Evolutionary conservation across 1,140 invertebrate species (phyloP).

Genomic region (Portunus trituberculatus): DNA sequence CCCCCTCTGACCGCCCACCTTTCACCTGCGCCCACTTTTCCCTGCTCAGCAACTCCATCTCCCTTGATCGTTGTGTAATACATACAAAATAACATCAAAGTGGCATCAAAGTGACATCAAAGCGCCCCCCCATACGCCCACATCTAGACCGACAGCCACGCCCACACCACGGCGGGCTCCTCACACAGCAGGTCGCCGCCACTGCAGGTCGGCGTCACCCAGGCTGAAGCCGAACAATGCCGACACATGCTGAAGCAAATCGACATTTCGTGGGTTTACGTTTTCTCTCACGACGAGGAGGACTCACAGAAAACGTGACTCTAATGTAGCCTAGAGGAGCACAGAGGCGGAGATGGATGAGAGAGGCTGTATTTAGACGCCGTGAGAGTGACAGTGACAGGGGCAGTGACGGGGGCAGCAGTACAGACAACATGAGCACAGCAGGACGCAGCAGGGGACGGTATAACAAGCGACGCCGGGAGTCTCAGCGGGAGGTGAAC

Average conservation of each 20-base stretch:
- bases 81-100: too few relatives aligned
- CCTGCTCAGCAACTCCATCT: not conserved
- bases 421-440: too few relatives aligned
- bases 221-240: not conserved
- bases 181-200: not conserved
- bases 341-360: too few relatives aligned
- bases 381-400: too few relatives aligned
- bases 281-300: not conserved
- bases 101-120: too few relatives aligned
- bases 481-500: too few relatives aligned
- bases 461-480: too few relatives aligned
- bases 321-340: not conserved
- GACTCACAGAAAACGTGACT: not conserved
- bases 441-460: too few relatives aligned
- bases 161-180: not conserved
- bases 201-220: not conserved
- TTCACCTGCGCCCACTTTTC: not conserved
- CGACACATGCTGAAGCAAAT: not conserved
- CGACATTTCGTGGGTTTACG: not conserved
- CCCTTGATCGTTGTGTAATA: not conserved
- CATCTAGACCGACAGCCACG: not conserved
- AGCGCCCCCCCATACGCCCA: too few relatives aligned
- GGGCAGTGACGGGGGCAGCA: too few relatives aligned
- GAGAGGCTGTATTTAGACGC: too few relatives aligned
- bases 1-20: too few relatives aligned